Conservation (phyloP, 2,888 invertebrate species). For the Amblyteles armatorius region DNA sequence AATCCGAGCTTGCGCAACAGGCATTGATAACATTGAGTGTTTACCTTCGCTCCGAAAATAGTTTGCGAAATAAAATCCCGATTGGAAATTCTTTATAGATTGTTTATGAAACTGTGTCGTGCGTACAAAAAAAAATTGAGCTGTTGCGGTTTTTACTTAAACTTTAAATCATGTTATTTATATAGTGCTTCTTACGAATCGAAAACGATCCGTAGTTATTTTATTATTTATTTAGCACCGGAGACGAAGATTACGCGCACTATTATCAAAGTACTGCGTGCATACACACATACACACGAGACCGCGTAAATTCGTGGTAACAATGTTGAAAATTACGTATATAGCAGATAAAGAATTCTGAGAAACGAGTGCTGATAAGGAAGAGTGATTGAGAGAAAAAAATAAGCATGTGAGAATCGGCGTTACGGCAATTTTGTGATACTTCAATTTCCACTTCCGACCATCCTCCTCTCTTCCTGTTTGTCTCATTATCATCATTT, state of each 20-base stretch:
- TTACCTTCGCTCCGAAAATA: constrained; percentile 27
- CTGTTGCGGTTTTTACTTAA: constrained; percentile 83
- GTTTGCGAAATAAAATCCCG: constrained; percentile 13
- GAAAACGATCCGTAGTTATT: constrained; percentile 79
- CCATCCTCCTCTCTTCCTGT: constrained; percentile 29
- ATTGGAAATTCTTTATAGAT: constrained; percentile 16
- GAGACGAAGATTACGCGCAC: constrained; percentile 71
- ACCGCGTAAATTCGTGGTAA: constrained; percentile 54
- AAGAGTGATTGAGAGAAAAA: constrained; percentile 55
- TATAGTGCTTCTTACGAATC: constrained; percentile 80
- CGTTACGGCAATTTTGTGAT: constrained; percentile 82
- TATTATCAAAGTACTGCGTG: constrained; percentile 67
- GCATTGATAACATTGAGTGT: constrained; percentile 36
- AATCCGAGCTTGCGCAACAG: constrained; percentile 33
- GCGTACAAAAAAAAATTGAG: constrained; percentile 44
- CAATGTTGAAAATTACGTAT: constrained; percentile 60
- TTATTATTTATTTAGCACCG: constrained; percentile 82
- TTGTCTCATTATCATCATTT: constrained; percentile 41
- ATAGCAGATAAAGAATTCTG: constrained; percentile 45
- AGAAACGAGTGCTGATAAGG: constrained; percentile 47
- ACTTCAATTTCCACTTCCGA: constrained; percentile 76
- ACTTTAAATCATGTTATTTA: constrained; percentile 79
- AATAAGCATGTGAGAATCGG: constrained; percentile 64
- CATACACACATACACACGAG: constrained; percentile 41
- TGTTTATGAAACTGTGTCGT: constrained; percentile 14